phyloP scores from a whole-genome alignment of 2,888 invertebrate genomes.

The Lasiommata megera region DNA sequence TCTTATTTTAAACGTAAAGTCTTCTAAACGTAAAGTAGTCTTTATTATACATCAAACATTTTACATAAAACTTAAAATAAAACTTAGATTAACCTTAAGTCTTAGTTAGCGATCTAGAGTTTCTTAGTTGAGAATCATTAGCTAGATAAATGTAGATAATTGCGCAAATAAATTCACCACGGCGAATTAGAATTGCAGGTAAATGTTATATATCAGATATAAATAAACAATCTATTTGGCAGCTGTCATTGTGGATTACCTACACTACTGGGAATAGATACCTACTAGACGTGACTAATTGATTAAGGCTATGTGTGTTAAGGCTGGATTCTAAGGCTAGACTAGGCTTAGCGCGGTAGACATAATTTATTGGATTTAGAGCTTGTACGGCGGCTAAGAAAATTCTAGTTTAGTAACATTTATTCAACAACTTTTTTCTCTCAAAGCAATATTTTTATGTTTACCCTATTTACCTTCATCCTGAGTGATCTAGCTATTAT shows the following conservation, averaged over 20 bases:
- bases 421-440: too few species aligned
- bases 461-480: too few species aligned
- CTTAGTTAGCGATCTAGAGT: too few species aligned
- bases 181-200: neutral
- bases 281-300: conserved; percentile 31
- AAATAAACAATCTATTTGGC: conserved; percentile 2
- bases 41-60: too few species aligned
- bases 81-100: too few species aligned
- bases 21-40: too few species aligned
- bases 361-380: neutral
- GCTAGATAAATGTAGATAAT: neutral
- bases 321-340: conserved; percentile 3
- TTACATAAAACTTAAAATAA: too few species aligned
- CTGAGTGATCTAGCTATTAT: too few species aligned
- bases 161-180: neutral
- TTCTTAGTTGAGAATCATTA: too few species aligned
- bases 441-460: too few species aligned
- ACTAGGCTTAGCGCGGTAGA: neutral
- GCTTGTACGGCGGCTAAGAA: neutral
- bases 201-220: neutral
- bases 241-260: neutral
- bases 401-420: too few species aligned
- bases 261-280: conserved; percentile 20
- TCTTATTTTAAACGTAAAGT: too few species aligned
- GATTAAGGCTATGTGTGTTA: conserved; percentile 17